These are phyloP conservation scores for Cephalopterus ornatus DNA, from an alignment of 2,113 vertebrate species.

Conservation along the genomic window DNA sequence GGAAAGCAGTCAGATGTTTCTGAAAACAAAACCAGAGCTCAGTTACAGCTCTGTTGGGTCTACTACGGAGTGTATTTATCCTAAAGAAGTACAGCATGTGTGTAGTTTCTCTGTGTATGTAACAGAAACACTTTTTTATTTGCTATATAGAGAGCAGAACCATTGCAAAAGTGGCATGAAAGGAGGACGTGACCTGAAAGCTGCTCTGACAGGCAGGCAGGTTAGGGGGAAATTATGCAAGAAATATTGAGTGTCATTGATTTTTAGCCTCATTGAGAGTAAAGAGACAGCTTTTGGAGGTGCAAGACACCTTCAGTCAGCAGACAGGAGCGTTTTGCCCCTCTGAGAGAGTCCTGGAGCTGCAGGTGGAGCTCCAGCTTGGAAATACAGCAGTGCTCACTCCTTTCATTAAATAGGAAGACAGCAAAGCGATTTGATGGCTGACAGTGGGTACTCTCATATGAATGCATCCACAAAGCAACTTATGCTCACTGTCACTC, in stretches of 20 bases:
- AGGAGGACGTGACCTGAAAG: neutral
- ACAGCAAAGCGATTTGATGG: neutral
- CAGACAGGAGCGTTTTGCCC: neutral
- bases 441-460: fast-evolving
- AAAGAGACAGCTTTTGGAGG: neutral
- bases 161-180: neutral
- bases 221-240: neutral
- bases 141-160: neutral
- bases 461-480: neutral
- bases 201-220: neutral
- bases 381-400: neutral
- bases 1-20: neutral
- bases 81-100: neutral
- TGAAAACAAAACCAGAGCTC: neutral
- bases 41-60: neutral
- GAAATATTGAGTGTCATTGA: neutral
- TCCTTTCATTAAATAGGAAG: neutral
- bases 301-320: neutral
- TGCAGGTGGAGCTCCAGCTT: neutral
- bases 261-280: neutral
- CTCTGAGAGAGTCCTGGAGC: neutral
- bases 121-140: neutral
- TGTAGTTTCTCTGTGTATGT: neutral
- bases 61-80: neutral
- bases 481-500: neutral